Conservation (phyloP, 1,140 invertebrate genomes). For the Teleogryllus occipitalis region DNA sequence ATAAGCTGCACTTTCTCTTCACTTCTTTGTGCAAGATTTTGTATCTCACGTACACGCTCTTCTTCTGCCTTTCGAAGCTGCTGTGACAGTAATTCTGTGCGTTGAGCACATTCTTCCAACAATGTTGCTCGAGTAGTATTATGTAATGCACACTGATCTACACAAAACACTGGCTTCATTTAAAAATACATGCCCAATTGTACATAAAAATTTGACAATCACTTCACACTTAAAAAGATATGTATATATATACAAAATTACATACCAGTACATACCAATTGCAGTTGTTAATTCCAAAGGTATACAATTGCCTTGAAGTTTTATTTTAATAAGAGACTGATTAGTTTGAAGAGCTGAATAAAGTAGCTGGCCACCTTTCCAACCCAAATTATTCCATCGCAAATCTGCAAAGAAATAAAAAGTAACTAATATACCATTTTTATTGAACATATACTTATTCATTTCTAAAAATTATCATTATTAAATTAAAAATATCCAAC, state of each 20-base stretch:
- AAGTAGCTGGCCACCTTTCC: constrained; percentile 34
- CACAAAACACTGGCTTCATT: not conserved
- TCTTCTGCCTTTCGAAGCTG: not conserved
- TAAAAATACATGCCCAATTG: not conserved
- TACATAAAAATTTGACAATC: not conserved
- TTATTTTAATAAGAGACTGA: constrained; percentile 30
- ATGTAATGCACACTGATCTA: constrained; percentile 8
- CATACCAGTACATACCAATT: constrained; percentile 30
- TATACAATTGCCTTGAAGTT: constrained; percentile 38
- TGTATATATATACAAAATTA: not conserved
- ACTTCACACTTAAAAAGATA: not conserved
- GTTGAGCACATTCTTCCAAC: not conserved
- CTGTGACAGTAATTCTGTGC: not conserved
- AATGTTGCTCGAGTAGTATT: not conserved
- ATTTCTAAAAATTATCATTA: not conserved
- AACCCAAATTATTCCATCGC: constrained; percentile 39
- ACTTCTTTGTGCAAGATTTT: not conserved
- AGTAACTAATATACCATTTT: not conserved
- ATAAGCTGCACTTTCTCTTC: not conserved
- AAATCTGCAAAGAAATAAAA: constrained; percentile 12
- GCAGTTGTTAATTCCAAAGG: constrained; percentile 34
- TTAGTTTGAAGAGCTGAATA: constrained; percentile 34
- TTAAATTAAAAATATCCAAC: not conserved
- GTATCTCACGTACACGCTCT: not conserved
- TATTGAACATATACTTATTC: too few relatives aligned